Evolutionary conservation across 2,797 vertebrate species (phyloP).

Genomic region (Megaceryle alcyon): DNA sequence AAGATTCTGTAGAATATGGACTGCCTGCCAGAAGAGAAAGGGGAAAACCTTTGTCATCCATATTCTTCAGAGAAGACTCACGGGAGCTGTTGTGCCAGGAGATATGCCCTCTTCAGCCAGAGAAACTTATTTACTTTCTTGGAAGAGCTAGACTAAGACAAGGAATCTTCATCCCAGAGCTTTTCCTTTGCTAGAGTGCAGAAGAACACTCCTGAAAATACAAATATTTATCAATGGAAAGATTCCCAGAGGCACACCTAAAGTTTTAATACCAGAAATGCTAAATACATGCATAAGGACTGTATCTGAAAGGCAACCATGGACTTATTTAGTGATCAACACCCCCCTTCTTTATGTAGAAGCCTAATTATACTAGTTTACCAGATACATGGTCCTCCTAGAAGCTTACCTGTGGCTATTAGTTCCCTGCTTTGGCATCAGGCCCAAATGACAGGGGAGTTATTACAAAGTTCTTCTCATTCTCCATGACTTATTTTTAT

Average conservation of each 20-base stretch:
- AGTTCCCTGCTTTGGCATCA: neutral
- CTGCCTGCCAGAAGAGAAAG: neutral
- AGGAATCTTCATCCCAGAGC: no score
- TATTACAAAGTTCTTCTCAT: neutral
- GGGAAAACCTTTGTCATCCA: neutral
- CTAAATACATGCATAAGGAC: neutral
- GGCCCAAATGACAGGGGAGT: neutral
- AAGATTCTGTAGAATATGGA: neutral
- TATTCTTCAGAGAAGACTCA: neutral
- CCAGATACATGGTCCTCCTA: neutral
- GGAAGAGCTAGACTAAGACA: no score
- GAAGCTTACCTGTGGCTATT: neutral
- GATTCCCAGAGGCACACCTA: neutral
- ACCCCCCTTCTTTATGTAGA: neutral
- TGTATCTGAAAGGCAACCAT: no score
- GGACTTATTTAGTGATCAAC: no score
- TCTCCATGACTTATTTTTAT: neutral
- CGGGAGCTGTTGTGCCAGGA: neutral
- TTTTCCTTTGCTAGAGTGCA: no score
- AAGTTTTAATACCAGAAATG: neutral
- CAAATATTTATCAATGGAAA: no score
- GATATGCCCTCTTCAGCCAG: neutral
- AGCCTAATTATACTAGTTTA: neutral
- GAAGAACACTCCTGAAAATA: no score
- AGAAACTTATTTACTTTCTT: neutral